Evolutionary conservation across 2,888 invertebrate genomes (phyloP).

Genomic region (Cephalotes varians): DNA sequence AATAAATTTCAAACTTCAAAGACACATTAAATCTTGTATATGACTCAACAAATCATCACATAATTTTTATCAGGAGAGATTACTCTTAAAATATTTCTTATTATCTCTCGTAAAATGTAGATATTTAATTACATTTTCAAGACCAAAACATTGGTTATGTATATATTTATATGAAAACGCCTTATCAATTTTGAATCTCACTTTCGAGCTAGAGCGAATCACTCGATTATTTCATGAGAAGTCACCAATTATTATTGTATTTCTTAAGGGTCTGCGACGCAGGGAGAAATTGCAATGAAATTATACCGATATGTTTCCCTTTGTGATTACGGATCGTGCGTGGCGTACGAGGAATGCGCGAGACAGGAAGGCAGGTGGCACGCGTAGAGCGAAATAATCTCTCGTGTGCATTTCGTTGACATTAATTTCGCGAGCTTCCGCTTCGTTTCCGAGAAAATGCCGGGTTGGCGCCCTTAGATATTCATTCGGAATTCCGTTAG

Average conservation of each 20-base stretch:
- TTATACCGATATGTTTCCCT: constrained; percentile 59
- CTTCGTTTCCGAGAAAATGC: constrained; percentile 41
- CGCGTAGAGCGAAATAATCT: constrained; percentile 18
- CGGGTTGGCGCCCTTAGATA: neutral
- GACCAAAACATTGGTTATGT: too few species aligned
- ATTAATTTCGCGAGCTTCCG: constrained; percentile 47
- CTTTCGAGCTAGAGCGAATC: constrained; percentile 77
- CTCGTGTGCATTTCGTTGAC: constrained; percentile 39
- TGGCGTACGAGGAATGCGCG: constrained; percentile 29
- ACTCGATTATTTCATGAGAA: constrained; percentile 80
- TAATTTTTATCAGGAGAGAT: neutral
- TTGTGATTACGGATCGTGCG: constrained; percentile 49
- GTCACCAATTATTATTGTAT: constrained; percentile 83
- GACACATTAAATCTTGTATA: neutral
- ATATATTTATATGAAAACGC: neutral
- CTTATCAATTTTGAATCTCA: constrained; percentile 70
- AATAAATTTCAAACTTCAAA: neutral
- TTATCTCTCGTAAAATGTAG: neutral
- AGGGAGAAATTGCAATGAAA: constrained; percentile 63
- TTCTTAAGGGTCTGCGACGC: constrained; percentile 70
- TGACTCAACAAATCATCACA: neutral
- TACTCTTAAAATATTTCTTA: neutral
- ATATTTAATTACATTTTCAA: neutral
- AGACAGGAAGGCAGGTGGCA: neutral
- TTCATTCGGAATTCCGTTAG: constrained; percentile 14